These are phyloP conservation scores for Tonatia bakeri DNA, from an alignment of 2,113 vertebrate species.

Conservation along the genomic window DNA sequence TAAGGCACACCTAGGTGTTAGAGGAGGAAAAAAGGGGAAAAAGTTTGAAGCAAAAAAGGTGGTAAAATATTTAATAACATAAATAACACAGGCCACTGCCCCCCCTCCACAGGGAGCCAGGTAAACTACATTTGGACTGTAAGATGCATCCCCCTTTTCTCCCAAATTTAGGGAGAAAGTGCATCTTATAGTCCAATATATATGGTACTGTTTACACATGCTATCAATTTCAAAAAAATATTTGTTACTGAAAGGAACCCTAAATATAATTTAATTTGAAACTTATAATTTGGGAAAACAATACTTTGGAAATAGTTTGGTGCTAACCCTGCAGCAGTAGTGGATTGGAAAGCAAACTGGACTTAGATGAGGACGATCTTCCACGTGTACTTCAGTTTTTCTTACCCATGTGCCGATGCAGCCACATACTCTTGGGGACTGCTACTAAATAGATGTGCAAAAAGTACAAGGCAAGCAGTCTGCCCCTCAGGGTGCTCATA, in stretches of 20 bases:
- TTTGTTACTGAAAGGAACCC: background rate
- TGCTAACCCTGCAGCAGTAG: too few relatives aligned
- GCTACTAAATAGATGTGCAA: fast-evolving
- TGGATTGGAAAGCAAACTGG: background rate
- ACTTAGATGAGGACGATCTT: too few relatives aligned
- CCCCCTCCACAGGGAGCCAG: too few relatives aligned
- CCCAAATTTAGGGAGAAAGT: too few relatives aligned
- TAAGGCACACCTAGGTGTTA: too few relatives aligned
- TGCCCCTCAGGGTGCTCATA: background rate
- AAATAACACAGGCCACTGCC: too few relatives aligned
- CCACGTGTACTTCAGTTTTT: fast-evolving
- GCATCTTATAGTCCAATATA: too few relatives aligned
- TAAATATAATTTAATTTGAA: background rate
- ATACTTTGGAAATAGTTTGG: background rate
- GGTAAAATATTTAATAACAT: too few relatives aligned
- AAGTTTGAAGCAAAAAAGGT: too few relatives aligned
- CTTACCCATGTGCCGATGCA: fast-evolving
- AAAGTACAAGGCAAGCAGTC: background rate
- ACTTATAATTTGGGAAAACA: background rate
- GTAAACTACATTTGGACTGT: too few relatives aligned
- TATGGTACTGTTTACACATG: background rate
- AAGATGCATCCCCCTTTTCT: too few relatives aligned
- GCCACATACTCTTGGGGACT: fast-evolving
- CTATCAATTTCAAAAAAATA: background rate
- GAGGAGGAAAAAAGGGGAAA: too few relatives aligned